Evolutionary conservation across 2,113 vertebrate genomes (phyloP), one percentile per base, ranked within the genome.

Genomic region (Macrotus californicus): DNA sequence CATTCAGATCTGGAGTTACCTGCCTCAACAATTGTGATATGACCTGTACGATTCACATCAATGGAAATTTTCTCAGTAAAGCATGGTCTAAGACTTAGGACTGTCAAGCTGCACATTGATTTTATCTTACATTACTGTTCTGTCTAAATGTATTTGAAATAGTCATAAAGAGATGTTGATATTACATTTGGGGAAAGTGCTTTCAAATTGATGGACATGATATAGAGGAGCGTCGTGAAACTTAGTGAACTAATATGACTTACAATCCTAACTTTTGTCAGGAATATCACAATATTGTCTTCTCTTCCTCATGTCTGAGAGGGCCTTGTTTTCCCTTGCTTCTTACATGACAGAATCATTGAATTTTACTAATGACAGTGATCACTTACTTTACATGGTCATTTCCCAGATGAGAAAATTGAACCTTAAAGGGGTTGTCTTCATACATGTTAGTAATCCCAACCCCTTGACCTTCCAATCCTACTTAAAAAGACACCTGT

Each of bases 121-220:
- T 70, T 94, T 56, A 87, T 64, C 89, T 94, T 67, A 84, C 82
- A 92, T 73, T 50, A 75, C 76, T 70, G 14, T 76, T 87, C 61
- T 48, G 39, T 89, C 66, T 86, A 54, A 79, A 76, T 93, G 48
- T 34, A 83, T 92, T 93, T 96, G 39, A 21, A 50, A 52, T 61
- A 19, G 24, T 89, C 80, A 67, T 84, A 80, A 97, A 93, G 39
- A 93, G 19, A 48, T 76, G 64, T 69, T 95, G 29, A 48, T 84
- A 56, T 73, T 93, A 41, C 5, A 59, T 43, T 94, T 80, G 66
- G 67, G 79, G 10, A 70, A 94, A 79, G 46, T 94, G 69, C 64
- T 84, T 80, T 91, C 80, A 46, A 41, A 31, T 39, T 85, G 41
- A 85, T 48, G 46, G 70, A 54, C 70, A 0, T 46, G 43, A 76